Conservation (phyloP, 2,888 invertebrate species). For the Acleris cristana region DNA sequence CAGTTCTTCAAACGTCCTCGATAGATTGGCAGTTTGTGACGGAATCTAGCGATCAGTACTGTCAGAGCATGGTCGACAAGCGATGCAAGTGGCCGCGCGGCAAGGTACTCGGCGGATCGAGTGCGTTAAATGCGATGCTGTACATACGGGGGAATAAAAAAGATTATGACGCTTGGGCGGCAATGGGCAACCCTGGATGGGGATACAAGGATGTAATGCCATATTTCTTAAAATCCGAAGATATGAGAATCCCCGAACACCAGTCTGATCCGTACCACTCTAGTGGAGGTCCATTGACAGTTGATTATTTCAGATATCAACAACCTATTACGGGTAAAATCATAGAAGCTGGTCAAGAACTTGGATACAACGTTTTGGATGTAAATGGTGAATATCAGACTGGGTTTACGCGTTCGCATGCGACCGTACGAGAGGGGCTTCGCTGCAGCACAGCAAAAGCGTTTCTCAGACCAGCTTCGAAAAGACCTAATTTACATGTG, state of each 20-base stretch:
- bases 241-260: conserved; percentile 87
- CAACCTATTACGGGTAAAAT: conserved; percentile 88
- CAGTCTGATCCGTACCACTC: conserved; percentile 86
- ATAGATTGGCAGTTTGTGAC: conserved; percentile 93
- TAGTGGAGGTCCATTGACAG: conserved; percentile 87
- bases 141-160: conserved; percentile 92
- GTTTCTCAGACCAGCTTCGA: conserved; percentile 87
- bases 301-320: conserved; percentile 88
- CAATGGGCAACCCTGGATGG: conserved; percentile 91
- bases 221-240: conserved; percentile 92
- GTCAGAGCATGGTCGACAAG: conserved; percentile 86
- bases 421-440: conserved; percentile 89
- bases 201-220: conserved; percentile 88
- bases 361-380: conserved; percentile 88
- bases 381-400: conserved; percentile 91
- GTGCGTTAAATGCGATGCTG: conserved; percentile 94
- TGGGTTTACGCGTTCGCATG: conserved; percentile 91
- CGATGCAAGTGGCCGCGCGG: conserved; percentile 91
- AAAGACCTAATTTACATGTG: conserved; percentile 89
- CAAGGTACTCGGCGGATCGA: conserved; percentile 91
- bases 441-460: conserved; percentile 94
- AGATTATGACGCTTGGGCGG: conserved; percentile 94
- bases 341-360: conserved; percentile 86
- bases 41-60: conserved; percentile 87
- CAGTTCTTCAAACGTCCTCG: conserved; percentile 87